Percentiles rank a stretch among this genome's conserved stretches.
These are phyloP conservation scores for Diachasma alloeum DNA, from an alignment of 1,140 invertebrate species.

Conservation along the genomic window DNA sequence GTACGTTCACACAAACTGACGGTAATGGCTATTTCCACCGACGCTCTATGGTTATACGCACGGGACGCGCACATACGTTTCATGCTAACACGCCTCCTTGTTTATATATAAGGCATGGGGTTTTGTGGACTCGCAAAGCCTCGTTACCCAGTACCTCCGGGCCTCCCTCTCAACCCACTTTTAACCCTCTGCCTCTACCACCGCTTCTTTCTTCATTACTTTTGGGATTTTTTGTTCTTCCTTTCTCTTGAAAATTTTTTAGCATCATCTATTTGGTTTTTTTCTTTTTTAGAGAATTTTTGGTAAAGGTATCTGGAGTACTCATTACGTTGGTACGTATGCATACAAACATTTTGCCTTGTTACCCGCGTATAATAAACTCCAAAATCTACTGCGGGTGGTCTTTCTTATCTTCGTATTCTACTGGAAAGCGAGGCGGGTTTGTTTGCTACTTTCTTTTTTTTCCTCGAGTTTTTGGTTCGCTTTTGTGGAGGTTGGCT, in stretches of 20 bases:
- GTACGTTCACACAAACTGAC: constrained; percentile 11
- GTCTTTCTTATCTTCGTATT: constrained; percentile 11
- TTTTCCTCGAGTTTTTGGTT: not conserved
- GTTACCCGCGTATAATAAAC: constrained; percentile 4
- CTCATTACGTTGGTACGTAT: not conserved
- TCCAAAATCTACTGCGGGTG: constrained; percentile 9
- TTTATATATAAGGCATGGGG: constrained; percentile 2
- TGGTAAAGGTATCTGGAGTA: not conserved
- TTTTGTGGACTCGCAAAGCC: not conserved
- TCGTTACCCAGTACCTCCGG: not conserved
- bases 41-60: not conserved
- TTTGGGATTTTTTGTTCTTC: not conserved
- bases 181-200: too few relatives aligned
- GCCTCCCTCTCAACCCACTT: too few relatives aligned
- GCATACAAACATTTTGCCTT: constrained; percentile 10
- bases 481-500: not conserved
- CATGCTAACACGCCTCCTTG: not conserved
- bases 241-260: not conserved
- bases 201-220: too few relatives aligned
- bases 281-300: not conserved
- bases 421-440: not conserved
- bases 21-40: constrained; percentile 1
- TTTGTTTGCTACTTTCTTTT: not conserved
- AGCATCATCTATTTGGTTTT: not conserved
- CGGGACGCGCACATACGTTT: not conserved